Percentiles rank a stretch among this genome's conserved stretches.
phyloP scores from a whole-genome alignment of 2,797 vertebrate genomes.

The Phalloptychus januarius region DNA sequence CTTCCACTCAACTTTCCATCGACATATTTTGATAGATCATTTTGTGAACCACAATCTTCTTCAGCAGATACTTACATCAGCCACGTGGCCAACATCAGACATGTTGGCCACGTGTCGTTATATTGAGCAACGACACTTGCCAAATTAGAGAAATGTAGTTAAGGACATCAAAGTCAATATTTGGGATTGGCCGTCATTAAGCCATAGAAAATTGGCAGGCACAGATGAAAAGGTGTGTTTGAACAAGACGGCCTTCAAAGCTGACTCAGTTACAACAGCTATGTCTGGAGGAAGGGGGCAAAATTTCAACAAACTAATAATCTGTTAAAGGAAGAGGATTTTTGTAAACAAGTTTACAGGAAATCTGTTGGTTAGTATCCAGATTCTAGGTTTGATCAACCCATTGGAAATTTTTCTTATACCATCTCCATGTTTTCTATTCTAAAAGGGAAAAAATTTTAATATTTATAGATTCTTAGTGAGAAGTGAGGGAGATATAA shows the following conservation, averaged over 20 bases:
- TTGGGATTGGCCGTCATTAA: neutral
- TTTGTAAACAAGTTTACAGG: slow-evolving; percentile 14
- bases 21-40: neutral
- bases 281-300: neutral
- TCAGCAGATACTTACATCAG: neutral
- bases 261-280: neutral
- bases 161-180: neutral
- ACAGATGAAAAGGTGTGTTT: neutral
- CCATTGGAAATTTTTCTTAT: neutral
- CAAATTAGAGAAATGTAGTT: neutral
- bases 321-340: neutral
- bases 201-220: neutral
- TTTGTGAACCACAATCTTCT: neutral
- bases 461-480: slow-evolving; percentile 31
- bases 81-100: no score
- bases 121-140: neutral
- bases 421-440: slow-evolving; percentile 7
- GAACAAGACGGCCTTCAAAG: neutral
- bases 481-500: slow-evolving; percentile 19
- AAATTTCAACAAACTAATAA: neutral
- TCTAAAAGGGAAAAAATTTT: slow-evolving; percentile 14
- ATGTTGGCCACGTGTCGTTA: neutral
- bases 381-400: slow-evolving; percentile 11
- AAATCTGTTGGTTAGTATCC: neutral
- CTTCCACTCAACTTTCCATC: neutral